phyloP scores from a whole-genome alignment of 2,113 vertebrate genomes.

The Lipophrys pholis region DNA sequence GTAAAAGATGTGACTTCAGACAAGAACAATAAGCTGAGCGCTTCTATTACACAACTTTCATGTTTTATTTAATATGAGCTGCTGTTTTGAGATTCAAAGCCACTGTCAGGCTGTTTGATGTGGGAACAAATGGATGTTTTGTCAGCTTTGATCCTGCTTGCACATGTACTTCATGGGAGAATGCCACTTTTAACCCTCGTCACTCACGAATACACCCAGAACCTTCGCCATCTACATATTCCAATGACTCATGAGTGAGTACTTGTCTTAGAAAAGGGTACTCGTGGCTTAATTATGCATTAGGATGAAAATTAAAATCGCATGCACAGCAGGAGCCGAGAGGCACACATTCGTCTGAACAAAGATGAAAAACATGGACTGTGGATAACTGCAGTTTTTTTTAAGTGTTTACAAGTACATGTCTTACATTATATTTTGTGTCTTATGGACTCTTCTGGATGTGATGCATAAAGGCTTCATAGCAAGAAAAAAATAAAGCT shows the following conservation, averaged over 20 bases:
- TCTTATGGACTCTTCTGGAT: neutral
- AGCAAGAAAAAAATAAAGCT: too few relatives aligned
- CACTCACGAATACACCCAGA: neutral
- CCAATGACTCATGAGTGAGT: conserved; percentile 25
- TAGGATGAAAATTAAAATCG: conserved; percentile 13
- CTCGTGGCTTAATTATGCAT: conserved; percentile 9
- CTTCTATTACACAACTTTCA: conserved; percentile 2
- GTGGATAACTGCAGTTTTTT: neutral
- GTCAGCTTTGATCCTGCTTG: conserved; percentile 42
- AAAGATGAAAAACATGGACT: neutral
- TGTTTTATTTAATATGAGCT: conserved; percentile 25
- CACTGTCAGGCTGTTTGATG: conserved; percentile 44
- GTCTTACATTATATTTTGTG: neutral
- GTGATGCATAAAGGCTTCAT: too few relatives aligned
- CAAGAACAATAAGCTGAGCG: conserved; percentile 3
- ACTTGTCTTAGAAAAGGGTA: conserved; percentile 12
- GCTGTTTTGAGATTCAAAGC: conserved; percentile 25
- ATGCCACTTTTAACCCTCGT: conserved; percentile 36
- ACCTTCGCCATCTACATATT: conserved; percentile 13
- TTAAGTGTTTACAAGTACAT: neutral
- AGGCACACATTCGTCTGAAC: neutral
- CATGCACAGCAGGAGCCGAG: neutral
- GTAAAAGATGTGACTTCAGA: neutral
- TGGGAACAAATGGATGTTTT: conserved; percentile 41
- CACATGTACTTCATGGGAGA: conserved; percentile 31